Conservation (phyloP, 2,113 vertebrate genomes). For the Carassius gibelio region DNA sequence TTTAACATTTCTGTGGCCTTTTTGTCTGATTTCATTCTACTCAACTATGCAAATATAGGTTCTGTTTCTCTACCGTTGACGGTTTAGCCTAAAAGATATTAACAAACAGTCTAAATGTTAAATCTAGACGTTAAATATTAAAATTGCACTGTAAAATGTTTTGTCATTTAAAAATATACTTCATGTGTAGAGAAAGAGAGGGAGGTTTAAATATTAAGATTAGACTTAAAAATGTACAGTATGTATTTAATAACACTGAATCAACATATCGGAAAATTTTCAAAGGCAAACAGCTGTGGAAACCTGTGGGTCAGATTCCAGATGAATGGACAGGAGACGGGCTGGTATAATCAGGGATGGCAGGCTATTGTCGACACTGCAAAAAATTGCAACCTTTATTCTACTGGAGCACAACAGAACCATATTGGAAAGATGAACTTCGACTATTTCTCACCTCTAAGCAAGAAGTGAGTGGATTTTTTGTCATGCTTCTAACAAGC, state of each 20-base stretch:
- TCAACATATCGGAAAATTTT: neutral
- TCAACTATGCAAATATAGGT: neutral
- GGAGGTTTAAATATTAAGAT: too few species aligned
- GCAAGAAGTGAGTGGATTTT: too few species aligned
- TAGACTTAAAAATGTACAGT: too few species aligned
- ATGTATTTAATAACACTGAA: too few species aligned
- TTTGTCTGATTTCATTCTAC: too few species aligned
- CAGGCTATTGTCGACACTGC: neutral
- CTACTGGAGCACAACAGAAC: too few species aligned
- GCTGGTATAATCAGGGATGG: neutral
- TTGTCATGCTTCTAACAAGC: too few species aligned
- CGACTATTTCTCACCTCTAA: too few species aligned
- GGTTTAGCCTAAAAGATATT: neutral
- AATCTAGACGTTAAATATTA: neutral
- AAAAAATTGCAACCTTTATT: too few species aligned
- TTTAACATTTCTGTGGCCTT: too few species aligned
- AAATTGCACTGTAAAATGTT: neutral
- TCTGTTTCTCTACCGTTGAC: neutral
- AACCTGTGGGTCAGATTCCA: slow-evolving; percentile 2
- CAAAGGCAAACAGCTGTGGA: neutral
- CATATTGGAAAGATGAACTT: too few species aligned
- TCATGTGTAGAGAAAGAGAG: too few species aligned
- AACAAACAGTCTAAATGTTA: neutral
- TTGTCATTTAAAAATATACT: neutral
- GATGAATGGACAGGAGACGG: neutral